A percentile compares a stretch with the other conserved stretches of the same genome.
phyloP scores from a whole-genome alignment of 1,140 invertebrate species.

The Mercenaria mercenaria region DNA sequence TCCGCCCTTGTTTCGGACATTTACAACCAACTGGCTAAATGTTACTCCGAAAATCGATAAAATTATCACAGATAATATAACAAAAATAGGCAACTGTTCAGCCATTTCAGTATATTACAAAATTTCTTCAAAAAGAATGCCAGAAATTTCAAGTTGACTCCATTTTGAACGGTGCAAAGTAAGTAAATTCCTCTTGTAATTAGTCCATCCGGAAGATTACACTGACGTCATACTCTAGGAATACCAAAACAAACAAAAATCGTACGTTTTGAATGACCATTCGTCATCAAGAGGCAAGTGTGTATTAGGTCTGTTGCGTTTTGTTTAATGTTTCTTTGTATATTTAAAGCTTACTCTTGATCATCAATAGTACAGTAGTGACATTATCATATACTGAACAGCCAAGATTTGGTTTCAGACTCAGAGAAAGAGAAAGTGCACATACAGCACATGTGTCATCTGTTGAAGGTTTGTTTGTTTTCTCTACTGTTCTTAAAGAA shows the following conservation, averaged over 20 bases:
- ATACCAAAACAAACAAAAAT: slow-evolving; percentile 1
- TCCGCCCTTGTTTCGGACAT: slow-evolving; percentile 91
- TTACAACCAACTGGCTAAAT: slow-evolving; percentile 80
- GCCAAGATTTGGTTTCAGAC: too few species aligned
- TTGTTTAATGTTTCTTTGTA: too few species aligned
- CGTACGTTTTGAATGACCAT: slow-evolving; percentile 1
- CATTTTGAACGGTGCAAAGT: neutral
- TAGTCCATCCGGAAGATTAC: neutral
- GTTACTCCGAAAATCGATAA: neutral
- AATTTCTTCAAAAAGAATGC: too few species aligned
- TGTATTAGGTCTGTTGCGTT: too few species aligned
- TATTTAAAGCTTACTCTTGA: too few species aligned
- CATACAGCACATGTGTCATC: too few species aligned
- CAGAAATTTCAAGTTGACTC: neutral
- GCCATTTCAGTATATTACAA: neutral
- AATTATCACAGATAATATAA: neutral
- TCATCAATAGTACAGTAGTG: too few species aligned
- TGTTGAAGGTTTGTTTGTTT: too few species aligned
- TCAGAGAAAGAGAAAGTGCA: too few species aligned
- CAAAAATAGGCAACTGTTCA: neutral
- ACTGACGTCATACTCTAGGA: neutral
- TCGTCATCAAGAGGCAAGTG: neutral
- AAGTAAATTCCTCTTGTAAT: neutral
- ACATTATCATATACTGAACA: too few species aligned
- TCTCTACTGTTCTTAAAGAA: too few species aligned